Evolutionary conservation across 2,113 vertebrate species (phyloP), one percentile per base, ranked within the genome.

Genomic region (Sylvilagus bachmani): DNA sequence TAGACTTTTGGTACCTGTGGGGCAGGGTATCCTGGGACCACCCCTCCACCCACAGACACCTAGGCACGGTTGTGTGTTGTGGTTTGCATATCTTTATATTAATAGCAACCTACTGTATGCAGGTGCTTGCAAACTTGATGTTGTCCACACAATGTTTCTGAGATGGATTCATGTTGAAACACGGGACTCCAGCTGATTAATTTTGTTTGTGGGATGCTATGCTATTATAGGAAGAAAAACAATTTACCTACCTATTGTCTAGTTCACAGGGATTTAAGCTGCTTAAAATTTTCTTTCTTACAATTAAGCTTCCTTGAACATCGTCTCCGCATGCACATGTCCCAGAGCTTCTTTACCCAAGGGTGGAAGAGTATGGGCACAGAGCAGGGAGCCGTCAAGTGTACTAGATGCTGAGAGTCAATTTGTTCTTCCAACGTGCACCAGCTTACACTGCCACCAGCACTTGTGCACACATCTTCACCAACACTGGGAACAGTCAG

Each of bases 201-300:
- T 33, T 73, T 71, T 69, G 31, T 38, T 86, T 73, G n/a, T 33
- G 83, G 27, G 53, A 16, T 24, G 22, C 17, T 38, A 69, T 31
- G 58, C 49, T 5, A n/a, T 22, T 44, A 27, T 25, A 87, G 70
- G n/a, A 58, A 82, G 91, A 44, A 88, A 93, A 94, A 64, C 31
- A n/a, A 44, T n/a, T 83, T 31, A 67, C 16, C 85, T 61, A 61
- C 13, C 49, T 29, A 61, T n/a, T 51, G 5, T 67, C 44, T 77
- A 81, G 31, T 70, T 75, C 36, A 24, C 36, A 36, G 22, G 44
- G 24, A 67, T 16, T 77, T 85, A 67, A 38, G 44, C 55, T 10
- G 29, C 69, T 58, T 86, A 74, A 27, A 53, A 29, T 71, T 62
- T 73, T 87, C 62, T 58, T 14, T 75, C 38, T 77, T 81, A 49